These are phyloP conservation scores for Hermetia illucens DNA, from an alignment of 1,140 invertebrate genomes.

Conservation along the genomic window DNA sequence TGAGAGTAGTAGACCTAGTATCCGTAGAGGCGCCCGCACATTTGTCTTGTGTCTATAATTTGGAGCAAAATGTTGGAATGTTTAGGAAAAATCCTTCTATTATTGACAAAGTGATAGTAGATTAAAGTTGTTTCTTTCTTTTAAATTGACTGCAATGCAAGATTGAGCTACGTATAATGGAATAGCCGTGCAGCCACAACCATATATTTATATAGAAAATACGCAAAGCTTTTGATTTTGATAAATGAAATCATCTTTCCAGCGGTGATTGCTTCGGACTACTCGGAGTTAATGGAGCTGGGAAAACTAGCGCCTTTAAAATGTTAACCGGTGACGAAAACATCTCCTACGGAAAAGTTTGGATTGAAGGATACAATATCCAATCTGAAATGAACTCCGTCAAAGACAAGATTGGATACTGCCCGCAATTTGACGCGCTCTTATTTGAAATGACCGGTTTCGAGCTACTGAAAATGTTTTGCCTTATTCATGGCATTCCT, in stretches of 20 bases:
- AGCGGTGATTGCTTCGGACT: conserved; percentile 68
- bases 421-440: conserved; percentile 62
- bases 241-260: no score
- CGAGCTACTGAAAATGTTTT: conserved; percentile 56
- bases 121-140: no score
- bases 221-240: no score
- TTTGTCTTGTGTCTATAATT: no score
- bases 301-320: conserved; percentile 60
- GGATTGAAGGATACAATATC: conserved; percentile 33
- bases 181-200: not conserved
- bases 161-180: no score
- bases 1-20: no score
- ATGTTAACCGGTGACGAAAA: conserved; percentile 53
- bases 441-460: conserved; percentile 56
- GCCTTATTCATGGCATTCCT: conserved; percentile 47
- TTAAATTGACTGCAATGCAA: no score
- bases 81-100: no score
- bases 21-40: no score
- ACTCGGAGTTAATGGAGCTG: conserved; percentile 62
- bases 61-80: no score
- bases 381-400: conserved; percentile 35
- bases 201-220: no score
- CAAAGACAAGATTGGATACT: conserved; percentile 46
- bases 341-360: conserved; percentile 30
- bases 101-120: no score